A percentile compares a stretch with the other conserved stretches of the same genome.
Conservation (phyloP, 2,797 vertebrate species). For the Pelochelys cantorii region DNA sequence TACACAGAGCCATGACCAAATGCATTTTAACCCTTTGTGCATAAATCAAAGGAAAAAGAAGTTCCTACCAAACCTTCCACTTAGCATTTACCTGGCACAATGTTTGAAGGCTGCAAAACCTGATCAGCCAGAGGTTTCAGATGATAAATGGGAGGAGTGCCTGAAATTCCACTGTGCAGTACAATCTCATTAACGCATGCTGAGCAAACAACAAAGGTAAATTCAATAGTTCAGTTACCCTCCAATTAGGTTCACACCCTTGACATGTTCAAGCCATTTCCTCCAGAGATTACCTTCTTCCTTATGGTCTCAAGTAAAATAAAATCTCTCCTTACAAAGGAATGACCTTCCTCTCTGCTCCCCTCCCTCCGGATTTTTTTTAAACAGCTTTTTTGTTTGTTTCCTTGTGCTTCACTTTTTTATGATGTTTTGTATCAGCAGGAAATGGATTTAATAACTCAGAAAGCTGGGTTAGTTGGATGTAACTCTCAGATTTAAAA, state of each 20-base stretch:
- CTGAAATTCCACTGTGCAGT: neutral
- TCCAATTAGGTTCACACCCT: neutral
- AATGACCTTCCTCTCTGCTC: too few relatives aligned
- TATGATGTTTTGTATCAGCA: neutral
- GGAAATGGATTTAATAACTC: neutral
- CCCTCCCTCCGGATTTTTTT: fast-evolving
- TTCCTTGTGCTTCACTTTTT: neutral
- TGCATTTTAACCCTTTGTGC: neutral
- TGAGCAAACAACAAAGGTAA: neutral
- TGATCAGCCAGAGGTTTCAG: neutral
- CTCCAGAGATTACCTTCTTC: neutral
- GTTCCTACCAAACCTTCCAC: neutral
- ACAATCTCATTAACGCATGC: neutral
- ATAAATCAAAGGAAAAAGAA: neutral
- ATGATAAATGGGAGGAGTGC: neutral
- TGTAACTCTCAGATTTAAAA: neutral
- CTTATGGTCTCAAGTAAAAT: neutral
- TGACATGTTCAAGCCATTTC: neutral
- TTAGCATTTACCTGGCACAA: neutral
- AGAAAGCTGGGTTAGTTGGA: neutral
- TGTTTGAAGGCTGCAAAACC: neutral
- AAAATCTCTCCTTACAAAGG: neutral
- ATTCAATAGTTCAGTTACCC: neutral
- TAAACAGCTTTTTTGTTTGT: neutral
- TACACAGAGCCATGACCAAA: neutral